Conservation (phyloP, 1,140 invertebrate genomes). For the Platyscapa corneri region DNA sequence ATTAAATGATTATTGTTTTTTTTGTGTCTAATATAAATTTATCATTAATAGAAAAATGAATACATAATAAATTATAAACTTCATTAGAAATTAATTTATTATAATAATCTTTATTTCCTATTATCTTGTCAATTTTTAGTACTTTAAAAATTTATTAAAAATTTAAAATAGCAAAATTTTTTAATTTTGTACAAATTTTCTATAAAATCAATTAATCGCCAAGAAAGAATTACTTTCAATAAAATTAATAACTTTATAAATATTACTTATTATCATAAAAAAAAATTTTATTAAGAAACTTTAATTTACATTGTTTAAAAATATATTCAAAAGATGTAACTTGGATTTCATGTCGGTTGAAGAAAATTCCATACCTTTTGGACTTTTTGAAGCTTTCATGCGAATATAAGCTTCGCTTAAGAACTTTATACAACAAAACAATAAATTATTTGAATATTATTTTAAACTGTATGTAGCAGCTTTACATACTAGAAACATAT, state of each 20-base stretch:
- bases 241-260: not conserved
- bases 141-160: too few species aligned
- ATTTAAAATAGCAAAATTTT: too few species aligned
- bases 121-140: too few species aligned
- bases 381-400: not conserved
- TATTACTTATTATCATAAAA: not conserved
- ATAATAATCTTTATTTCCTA: too few species aligned
- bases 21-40: too few species aligned
- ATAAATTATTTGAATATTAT: not conserved
- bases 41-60: too few species aligned
- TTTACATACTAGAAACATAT: not conserved
- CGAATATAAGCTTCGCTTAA: not conserved
- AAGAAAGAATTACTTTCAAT: too few species aligned
- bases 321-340: not conserved
- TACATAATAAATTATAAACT: too few species aligned
- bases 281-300: not conserved
- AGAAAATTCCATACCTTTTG: conserved; percentile 8
- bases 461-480: not conserved
- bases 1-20: too few species aligned
- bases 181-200: too few species aligned
- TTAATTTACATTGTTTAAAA: not conserved
- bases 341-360: not conserved
- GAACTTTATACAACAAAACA: not conserved
- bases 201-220: too few species aligned
- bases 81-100: too few species aligned